phyloP scores from a whole-genome alignment of 1,140 invertebrate species.

The Procambarus clarkii region DNA sequence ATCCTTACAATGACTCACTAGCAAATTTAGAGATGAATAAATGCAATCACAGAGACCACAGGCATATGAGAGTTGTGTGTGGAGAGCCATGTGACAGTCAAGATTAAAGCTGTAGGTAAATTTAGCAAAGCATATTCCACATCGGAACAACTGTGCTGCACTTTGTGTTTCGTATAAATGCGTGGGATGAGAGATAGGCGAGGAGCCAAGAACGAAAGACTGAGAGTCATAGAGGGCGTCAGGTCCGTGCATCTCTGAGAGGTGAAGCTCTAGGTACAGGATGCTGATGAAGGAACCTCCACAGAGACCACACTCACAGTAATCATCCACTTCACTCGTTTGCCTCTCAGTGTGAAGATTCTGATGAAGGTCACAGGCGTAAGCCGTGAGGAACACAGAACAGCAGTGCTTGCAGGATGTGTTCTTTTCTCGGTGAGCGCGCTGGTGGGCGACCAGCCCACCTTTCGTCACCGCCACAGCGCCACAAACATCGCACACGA shows the following conservation, averaged over 20 bases:
- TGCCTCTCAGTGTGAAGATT: constrained; percentile 25
- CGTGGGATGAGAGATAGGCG: not conserved
- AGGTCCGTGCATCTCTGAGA: constrained; percentile 29
- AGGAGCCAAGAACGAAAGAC: not conserved
- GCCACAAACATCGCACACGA: constrained; percentile 21
- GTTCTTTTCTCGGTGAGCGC: constrained; percentile 22
- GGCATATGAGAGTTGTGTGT: constrained; percentile 9
- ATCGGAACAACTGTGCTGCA: constrained; percentile 4
- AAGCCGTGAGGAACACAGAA: constrained; percentile 29
- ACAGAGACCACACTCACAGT: constrained; percentile 47
- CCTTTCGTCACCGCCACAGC: constrained; percentile 26
- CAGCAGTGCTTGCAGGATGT: constrained; percentile 20
- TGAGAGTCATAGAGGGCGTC: not conserved
- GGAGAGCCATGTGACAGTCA: constrained; percentile 57
- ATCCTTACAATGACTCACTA: not conserved
- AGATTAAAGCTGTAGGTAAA: constrained; percentile 54
- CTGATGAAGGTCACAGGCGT: constrained; percentile 31
- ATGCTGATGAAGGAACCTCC: constrained; percentile 47
- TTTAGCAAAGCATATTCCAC: constrained; percentile 14
- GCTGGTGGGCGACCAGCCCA: constrained; percentile 31
- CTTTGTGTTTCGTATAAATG: not conserved
- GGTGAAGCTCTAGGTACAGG: constrained; percentile 45
- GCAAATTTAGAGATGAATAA: constrained; percentile 27
- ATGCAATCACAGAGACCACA: constrained; percentile 33
- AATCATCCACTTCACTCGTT: constrained; percentile 37